phyloP scores from a whole-genome alignment of 2,113 vertebrate genomes.

The Propithecus coquereli region DNA sequence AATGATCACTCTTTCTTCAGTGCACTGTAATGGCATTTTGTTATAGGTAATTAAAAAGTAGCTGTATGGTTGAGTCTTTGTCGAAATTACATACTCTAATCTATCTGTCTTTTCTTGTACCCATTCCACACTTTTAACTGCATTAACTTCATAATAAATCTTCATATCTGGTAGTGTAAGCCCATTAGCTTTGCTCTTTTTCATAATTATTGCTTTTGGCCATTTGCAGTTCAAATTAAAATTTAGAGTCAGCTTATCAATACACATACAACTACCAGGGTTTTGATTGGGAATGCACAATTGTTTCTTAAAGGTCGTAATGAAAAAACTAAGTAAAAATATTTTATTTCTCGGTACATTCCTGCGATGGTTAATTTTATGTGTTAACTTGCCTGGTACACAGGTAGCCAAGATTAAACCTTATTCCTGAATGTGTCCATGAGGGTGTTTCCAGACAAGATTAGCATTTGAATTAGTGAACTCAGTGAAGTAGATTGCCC shows the following conservation, averaged over 20 bases:
- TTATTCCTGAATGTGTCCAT: not conserved
- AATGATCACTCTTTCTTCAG: not conserved
- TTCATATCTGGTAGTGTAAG: not conserved
- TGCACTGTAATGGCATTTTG: not conserved
- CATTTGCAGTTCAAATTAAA: slow-evolving; percentile 26
- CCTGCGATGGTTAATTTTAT: not conserved
- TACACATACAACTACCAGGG: not conserved
- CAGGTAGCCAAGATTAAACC: not conserved
- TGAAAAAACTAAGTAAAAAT: not conserved
- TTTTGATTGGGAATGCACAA: not conserved
- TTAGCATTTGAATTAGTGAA: not conserved
- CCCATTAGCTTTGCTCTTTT: slow-evolving; percentile 32
- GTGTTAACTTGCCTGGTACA: not conserved
- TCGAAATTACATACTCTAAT: not conserved
- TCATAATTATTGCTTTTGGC: slow-evolving; percentile 15
- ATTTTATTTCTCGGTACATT: not conserved
- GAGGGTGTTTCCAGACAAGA: not conserved
- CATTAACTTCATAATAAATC: not conserved
- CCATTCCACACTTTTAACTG: not conserved
- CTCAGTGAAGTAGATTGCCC: not conserved
- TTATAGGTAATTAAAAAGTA: not conserved
- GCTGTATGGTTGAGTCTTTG: not conserved
- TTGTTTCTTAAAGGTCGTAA: slow-evolving; percentile 1
- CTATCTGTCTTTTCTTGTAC: not conserved
- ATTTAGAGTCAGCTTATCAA: slow-evolving; percentile 8